Conservation (phyloP, 2,888 invertebrate genomes). For the Cybosia mesomella region DNA sequence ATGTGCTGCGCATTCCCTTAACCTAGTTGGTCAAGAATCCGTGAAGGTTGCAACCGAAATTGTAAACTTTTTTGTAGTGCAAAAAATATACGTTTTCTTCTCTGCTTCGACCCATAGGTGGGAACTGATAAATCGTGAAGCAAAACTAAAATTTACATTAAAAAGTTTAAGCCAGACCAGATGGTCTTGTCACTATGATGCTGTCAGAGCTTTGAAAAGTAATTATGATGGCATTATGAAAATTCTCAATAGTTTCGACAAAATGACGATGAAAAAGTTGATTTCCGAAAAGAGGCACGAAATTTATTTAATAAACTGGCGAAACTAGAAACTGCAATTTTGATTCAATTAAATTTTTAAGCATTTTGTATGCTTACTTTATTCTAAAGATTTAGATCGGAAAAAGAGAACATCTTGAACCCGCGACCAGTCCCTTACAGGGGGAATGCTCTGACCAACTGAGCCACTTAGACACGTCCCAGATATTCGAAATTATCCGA, state of each 20-base stretch:
- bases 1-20: conserved; percentile 35
- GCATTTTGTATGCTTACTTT: no score
- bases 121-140: conserved; percentile 17
- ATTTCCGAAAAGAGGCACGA: neutral
- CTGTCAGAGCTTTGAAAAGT: conserved; percentile 13
- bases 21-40: conserved; percentile 29
- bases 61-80: conserved; percentile 12
- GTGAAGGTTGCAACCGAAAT: conserved; percentile 20
- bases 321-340: neutral
- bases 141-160: conserved; percentile 18
- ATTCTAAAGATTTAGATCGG: no score
- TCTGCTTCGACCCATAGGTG: no score
- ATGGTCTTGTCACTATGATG: conserved; percentile 21
- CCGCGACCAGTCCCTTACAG: no score
- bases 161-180: conserved; percentile 20
- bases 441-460: no score
- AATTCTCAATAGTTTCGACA: neutral
- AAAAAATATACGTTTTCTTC: conserved; percentile 13
- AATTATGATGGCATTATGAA: conserved; percentile 9
- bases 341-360: no score
- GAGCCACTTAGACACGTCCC: no score
- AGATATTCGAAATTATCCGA: no score
- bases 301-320: conserved; percentile 3
- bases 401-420: no score
- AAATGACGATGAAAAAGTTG: conserved; percentile 1